phyloP scores from a whole-genome alignment of 2,888 invertebrate species.

The Antheraea assamensis region DNA sequence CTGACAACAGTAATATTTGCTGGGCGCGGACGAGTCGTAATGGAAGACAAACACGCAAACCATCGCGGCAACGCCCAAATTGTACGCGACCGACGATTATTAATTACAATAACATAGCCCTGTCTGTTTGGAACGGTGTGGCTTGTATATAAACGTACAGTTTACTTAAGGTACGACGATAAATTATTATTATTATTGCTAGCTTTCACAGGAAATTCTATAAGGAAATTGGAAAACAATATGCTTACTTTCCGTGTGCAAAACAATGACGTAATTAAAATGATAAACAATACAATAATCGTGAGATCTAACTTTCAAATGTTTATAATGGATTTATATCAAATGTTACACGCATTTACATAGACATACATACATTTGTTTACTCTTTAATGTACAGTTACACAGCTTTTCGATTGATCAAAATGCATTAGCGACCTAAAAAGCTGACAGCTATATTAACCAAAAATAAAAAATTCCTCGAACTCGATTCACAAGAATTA shows the following conservation, averaged over 20 bases:
- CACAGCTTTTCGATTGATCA: conserved; percentile 24
- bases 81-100: conserved; percentile 35
- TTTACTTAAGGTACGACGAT: background rate
- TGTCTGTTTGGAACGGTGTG: conserved; percentile 25
- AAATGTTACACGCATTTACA: background rate
- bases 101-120: conserved; percentile 49
- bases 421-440: conserved; percentile 32
- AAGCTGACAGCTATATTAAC: conserved; percentile 26
- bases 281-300: background rate
- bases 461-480: conserved; percentile 35
- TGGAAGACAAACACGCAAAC: conserved; percentile 76
- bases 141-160: conserved; percentile 17
- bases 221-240: background rate
- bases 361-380: conserved; percentile 11
- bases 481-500: conserved; percentile 26
- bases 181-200: background rate
- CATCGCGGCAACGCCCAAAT: conserved; percentile 44
- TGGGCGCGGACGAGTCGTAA: conserved; percentile 67
- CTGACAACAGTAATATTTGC: conserved; percentile 33
- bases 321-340: background rate
- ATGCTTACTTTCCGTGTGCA: background rate
- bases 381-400: conserved; percentile 25
- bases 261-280: background rate
- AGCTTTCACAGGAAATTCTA: background rate
- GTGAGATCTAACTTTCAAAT: too few relatives aligned